Evolutionary conservation across 2,113 vertebrate genomes (phyloP).

Genomic region (Brevimyrus niger): DNA sequence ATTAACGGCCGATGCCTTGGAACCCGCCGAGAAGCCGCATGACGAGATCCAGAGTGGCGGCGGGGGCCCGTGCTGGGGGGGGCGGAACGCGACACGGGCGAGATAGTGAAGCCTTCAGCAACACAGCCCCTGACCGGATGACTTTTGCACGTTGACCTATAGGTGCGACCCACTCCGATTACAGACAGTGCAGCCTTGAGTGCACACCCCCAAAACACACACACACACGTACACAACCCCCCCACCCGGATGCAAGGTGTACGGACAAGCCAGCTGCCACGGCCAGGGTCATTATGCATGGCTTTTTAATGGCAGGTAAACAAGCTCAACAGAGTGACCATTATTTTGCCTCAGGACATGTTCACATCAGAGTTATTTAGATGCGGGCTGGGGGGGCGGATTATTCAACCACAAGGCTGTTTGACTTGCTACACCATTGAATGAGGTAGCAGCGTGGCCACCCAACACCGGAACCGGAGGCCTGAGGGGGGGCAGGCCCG

Average conservation of each 20-base stretch:
- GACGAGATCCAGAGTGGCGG: not conserved
- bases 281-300: constrained; percentile 19
- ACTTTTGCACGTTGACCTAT: not conserved
- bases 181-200: not conserved
- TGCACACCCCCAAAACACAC: not conserved
- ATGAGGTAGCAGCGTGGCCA: not conserved
- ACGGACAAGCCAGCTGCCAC: not conserved
- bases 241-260: not conserved
- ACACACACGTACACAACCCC: not conserved
- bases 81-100: not conserved
- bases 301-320: constrained; percentile 23
- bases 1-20: not conserved
- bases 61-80: not conserved
- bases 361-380: constrained; percentile 1
- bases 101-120: not conserved
- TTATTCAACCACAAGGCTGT: constrained; percentile 2
- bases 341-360: not conserved
- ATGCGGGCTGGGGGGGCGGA: not conserved
- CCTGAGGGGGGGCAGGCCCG: not conserved
- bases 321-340: constrained; percentile 10
- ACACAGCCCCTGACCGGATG: not conserved
- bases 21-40: not conserved
- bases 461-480: not conserved
- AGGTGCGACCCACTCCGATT: not conserved
- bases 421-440: not conserved